Conservation (phyloP, 2,797 vertebrate species). For the Periophthalmus magnuspinnatus region DNA sequence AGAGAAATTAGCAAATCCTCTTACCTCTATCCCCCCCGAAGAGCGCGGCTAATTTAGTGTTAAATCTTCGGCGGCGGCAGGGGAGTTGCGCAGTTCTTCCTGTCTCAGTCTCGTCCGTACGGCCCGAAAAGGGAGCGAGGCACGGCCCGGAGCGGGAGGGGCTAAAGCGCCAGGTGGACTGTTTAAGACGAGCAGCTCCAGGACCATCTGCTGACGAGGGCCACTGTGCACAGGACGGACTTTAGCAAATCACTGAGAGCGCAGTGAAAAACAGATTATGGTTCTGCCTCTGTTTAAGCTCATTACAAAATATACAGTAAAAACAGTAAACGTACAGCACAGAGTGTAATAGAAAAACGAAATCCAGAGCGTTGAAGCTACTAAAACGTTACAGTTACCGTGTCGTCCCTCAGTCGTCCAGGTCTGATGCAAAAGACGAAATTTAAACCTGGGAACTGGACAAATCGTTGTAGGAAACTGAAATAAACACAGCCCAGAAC, state of each 20-base stretch:
- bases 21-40: constrained; percentile 40
- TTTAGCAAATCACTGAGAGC: neutral
- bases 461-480: too few relatives aligned
- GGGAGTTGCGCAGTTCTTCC: constrained; percentile 12
- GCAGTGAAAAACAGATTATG: neutral
- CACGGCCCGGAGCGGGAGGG: constrained; percentile 42
- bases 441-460: too few relatives aligned
- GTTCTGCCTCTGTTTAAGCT: neutral
- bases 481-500: too few relatives aligned
- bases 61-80: constrained; percentile 18
- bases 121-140: constrained; percentile 29
- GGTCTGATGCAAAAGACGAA: too few relatives aligned
- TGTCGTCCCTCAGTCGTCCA: too few relatives aligned
- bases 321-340: too few relatives aligned
- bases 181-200: constrained; percentile 46
- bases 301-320: too few relatives aligned
- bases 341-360: too few relatives aligned
- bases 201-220: constrained; percentile 59
- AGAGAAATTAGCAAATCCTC: constrained; percentile 35
- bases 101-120: neutral
- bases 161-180: constrained; percentile 61
- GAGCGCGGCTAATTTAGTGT: constrained; percentile 32
- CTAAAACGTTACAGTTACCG: too few relatives aligned
- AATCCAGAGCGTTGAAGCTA: too few relatives aligned
- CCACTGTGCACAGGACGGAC: constrained; percentile 7